Evolutionary conservation across 2,888 invertebrate genomes (phyloP), one percentile per base, ranked within the genome.

Genomic region (Drosophila nr. perissopoda): DNA sequence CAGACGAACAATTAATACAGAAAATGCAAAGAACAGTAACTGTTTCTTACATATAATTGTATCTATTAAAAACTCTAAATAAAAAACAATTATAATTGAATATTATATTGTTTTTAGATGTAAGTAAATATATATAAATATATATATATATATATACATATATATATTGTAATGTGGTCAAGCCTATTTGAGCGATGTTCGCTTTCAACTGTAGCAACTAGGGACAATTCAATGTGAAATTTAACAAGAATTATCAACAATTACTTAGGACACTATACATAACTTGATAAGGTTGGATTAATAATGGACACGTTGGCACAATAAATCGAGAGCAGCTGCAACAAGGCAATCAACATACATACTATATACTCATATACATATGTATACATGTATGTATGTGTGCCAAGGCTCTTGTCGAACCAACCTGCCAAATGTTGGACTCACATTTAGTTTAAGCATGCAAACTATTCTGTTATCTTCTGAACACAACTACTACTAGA

Each of bases 111-210:
- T 72, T 77, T 74, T 66, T 70, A 77, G 76, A 36, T 21, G 16
- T 64, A 67, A 67, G 54, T 48, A 54, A 67, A 64, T 66, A 66
- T 70, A 59, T 65, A 52, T 21, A 21, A 21, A 21, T 70, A 65
- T 66, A 67, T 81, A 70, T 75, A 75, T 70, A 64, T 58, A 52
- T 75, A 51, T 57, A 61, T 65, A 64, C 54, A 51, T 70, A 69
- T 72, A 72, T 82, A 71, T 46, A 82, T 70, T 77, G 71, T 76
- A 68, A 83, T 77, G 78, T 80, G 79, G 83, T 85, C 70, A 79
- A 82, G 76, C 74, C 82, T 83, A 81, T 77, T 81, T 91, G 85
- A 91, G 91, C 91, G 91, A 91, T 91, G 90, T 91, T 91, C 91
- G 91, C 91, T 91, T 88, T 84, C 85, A 84, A 88, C 90, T 88